A percentile compares a stretch with the other conserved stretches of the same genome.
phyloP scores from a whole-genome alignment of 2,113 vertebrate species.

The Vulpes ferrilata region DNA sequence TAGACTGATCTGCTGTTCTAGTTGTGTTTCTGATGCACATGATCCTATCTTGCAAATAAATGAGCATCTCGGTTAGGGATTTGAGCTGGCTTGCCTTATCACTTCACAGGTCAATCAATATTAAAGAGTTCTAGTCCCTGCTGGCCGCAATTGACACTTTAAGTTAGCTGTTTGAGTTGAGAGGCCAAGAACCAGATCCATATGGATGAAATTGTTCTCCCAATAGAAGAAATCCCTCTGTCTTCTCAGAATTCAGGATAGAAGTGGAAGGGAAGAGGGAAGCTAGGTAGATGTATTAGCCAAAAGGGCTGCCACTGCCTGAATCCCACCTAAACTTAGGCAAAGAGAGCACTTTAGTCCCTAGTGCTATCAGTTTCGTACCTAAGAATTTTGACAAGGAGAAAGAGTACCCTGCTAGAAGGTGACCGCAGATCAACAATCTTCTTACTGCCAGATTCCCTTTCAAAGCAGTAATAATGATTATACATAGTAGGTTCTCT shows the following conservation, averaged over 20 bases:
- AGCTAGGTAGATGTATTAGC: background rate
- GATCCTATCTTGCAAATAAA: slow-evolving; percentile 51
- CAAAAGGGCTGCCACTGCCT: background rate
- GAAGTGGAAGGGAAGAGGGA: background rate
- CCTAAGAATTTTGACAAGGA: background rate
- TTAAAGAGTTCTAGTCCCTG: slow-evolving; percentile 53
- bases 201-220: background rate
- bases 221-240: background rate
- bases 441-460: slow-evolving; percentile 13
- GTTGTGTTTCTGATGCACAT: background rate
- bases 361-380: background rate
- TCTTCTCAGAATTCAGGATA: background rate
- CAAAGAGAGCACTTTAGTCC: background rate
- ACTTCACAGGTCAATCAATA: slow-evolving; percentile 59
- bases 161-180: slow-evolving; percentile 27
- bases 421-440: background rate
- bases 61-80: slow-evolving; percentile 23
- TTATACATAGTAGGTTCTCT: background rate
- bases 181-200: slow-evolving; percentile 30
- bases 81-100: slow-evolving; percentile 40
- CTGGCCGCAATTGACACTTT: slow-evolving; percentile 6
- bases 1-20: background rate
- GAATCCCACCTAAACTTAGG: too few species aligned
- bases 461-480: background rate
- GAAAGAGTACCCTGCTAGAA: background rate